phyloP scores from a whole-genome alignment of 2,797 vertebrate species.

The Sebastes melanostomus region DNA sequence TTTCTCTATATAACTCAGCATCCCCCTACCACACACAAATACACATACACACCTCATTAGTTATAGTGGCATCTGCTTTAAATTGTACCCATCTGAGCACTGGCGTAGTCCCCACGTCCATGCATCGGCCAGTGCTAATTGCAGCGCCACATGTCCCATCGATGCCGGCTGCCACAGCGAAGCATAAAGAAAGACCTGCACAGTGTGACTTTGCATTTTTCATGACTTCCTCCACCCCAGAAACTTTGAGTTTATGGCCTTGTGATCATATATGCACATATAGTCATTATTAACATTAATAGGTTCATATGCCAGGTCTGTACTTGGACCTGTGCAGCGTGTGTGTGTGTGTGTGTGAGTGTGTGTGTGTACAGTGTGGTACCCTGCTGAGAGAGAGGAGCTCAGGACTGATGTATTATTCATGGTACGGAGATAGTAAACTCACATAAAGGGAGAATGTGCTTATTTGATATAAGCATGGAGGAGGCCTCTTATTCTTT shows the following conservation, averaged over 20 bases:
- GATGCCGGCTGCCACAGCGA: constrained; percentile 16
- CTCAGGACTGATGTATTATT: constrained; percentile 68
- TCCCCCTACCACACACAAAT: constrained; percentile 16
- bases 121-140: constrained; percentile 58
- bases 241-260: constrained; percentile 23
- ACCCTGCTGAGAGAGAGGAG: constrained; percentile 47
- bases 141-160: constrained; percentile 38
- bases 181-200: constrained; percentile 5
- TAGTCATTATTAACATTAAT: constrained; percentile 48
- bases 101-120: constrained; percentile 43
- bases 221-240: constrained; percentile 13
- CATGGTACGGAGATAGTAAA: constrained; percentile 59
- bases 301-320: constrained; percentile 14
- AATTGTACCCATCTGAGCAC: constrained; percentile 68
- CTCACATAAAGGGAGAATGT: constrained; percentile 48
- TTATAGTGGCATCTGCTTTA: constrained; percentile 71
- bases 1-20: constrained; percentile 18
- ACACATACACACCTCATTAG: constrained; percentile 37
- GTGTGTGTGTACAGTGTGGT: background rate
- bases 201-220: constrained; percentile 42
- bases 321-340: background rate
- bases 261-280: constrained; percentile 41
- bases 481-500: constrained; percentile 25
- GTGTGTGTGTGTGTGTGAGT: background rate
- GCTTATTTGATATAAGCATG: constrained; percentile 54